Conservation (phyloP, 2,113 vertebrate genomes). For the Riparia riparia region DNA sequence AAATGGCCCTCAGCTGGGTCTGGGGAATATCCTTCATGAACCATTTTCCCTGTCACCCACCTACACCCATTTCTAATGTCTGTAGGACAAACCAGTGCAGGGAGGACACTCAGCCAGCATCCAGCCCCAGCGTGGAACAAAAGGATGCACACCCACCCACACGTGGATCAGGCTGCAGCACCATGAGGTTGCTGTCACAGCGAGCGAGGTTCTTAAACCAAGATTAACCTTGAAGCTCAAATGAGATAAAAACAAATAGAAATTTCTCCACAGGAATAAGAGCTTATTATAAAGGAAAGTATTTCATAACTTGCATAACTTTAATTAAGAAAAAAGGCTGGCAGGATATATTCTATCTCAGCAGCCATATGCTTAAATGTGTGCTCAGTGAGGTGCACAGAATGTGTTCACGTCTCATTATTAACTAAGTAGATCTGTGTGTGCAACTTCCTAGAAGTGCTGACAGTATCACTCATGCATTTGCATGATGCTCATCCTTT, state of each 20-base stretch:
- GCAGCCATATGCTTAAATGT: constrained; percentile 78
- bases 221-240: constrained; percentile 85
- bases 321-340: constrained; percentile 84
- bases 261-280: constrained; percentile 84
- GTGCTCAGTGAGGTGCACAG: constrained; percentile 75
- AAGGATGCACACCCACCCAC: constrained; percentile 53
- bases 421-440: constrained; percentile 64
- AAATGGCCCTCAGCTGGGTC: neutral
- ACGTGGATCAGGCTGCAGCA: constrained; percentile 47
- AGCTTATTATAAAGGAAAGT: constrained; percentile 82
- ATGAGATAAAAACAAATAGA: constrained; percentile 88
- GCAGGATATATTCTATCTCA: constrained; percentile 75
- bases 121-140: constrained; percentile 55
- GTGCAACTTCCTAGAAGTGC: constrained; percentile 39
- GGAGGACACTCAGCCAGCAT: constrained; percentile 57
- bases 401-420: constrained; percentile 74
- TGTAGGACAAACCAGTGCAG: constrained; percentile 9
- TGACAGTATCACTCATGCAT: constrained; percentile 22
- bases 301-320: constrained; percentile 79
- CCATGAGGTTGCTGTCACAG: constrained; percentile 70
- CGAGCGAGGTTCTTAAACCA: constrained; percentile 77
- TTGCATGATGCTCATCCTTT: constrained; percentile 31
- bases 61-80: neutral
- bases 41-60: constrained; percentile 36
- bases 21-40: neutral